phyloP scores from a whole-genome alignment of 2,113 vertebrate genomes.

The Dromaius novaehollandiae region DNA sequence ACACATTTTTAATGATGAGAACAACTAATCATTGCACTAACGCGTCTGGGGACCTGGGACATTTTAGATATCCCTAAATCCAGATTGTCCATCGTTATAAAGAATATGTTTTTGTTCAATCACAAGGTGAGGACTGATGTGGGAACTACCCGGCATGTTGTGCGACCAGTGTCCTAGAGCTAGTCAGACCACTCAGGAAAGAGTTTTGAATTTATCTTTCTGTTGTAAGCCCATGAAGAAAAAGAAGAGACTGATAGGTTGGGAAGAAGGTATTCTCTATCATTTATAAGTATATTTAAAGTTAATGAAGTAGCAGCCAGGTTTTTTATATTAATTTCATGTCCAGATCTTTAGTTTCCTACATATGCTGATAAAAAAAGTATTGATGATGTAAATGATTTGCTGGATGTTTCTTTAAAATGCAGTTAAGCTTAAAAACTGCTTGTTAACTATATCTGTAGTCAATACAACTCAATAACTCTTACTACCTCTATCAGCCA shows the following conservation, averaged over 20 bases:
- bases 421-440: not conserved
- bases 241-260: not conserved
- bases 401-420: not conserved
- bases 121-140: not conserved
- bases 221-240: not conserved
- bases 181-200: not conserved
- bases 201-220: not conserved
- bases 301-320: not conserved
- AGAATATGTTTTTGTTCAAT: not conserved
- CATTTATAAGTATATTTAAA: not conserved
- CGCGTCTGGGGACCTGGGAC: not conserved
- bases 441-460: not conserved
- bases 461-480: not conserved
- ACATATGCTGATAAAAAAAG: not conserved
- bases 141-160: not conserved
- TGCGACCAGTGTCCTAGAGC: rapidly evolving
- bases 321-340: not conserved
- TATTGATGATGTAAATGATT: not conserved
- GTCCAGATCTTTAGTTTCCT: not conserved
- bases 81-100: not conserved
- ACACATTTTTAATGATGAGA: not conserved
- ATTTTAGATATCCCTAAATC: not conserved
- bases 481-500: not conserved
- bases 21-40: not conserved
- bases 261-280: not conserved